Base-by-base conservation (phyloP, 2,113 vertebrate species). In the Labeo catla region DNA sequence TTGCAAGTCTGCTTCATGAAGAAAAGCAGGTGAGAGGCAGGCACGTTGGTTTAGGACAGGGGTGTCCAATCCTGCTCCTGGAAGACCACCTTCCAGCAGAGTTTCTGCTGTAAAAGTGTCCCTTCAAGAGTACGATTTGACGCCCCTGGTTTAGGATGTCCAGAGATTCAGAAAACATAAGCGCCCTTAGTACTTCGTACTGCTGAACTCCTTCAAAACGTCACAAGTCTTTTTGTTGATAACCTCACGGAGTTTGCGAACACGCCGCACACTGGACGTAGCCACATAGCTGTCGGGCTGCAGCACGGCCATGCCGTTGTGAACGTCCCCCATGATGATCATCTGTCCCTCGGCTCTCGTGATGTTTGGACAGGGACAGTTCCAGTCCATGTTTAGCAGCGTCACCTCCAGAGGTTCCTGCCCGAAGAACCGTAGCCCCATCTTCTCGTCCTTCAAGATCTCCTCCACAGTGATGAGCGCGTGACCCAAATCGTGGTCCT, bases 361-460 rank as follows among this genome's bases (percentile, higher is more conserved):
- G 92, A 99, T 94, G 1, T 99, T 99, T 89, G 97, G 98, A 87
- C 98, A 99, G 0, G 98, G 98, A 89, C 98, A 99, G 90, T 94
- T 95, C 97, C 97, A 98, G 95, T 99, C 97, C 93, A 98, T 95
- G 84, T 98, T 98, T 36, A 98, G 93, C 72, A 99, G 95, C 0
- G 98, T 98, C 90, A 99, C 96, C 93, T 99, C 98, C 83, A 99
- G 86, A 0, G 98, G 97, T 88, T 99, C 97, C 84, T 93, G 96
- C 65, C 97, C 97, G 87, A 99, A 94, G 93, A 99, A 99, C 90
- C 96, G 96, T 84, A 99, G 96, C 43, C 98, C 98, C 98, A 99
- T 99, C 93, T 99, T 99, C 86, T 99, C 98, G 1, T 99, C 98
- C 91, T 98, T 99, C 15, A 99, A 92, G 63, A 99, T 97, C 93